Base-by-base conservation (phyloP, 2,113 vertebrate genomes). In the Misgurnus anguillicaudatus region DNA sequence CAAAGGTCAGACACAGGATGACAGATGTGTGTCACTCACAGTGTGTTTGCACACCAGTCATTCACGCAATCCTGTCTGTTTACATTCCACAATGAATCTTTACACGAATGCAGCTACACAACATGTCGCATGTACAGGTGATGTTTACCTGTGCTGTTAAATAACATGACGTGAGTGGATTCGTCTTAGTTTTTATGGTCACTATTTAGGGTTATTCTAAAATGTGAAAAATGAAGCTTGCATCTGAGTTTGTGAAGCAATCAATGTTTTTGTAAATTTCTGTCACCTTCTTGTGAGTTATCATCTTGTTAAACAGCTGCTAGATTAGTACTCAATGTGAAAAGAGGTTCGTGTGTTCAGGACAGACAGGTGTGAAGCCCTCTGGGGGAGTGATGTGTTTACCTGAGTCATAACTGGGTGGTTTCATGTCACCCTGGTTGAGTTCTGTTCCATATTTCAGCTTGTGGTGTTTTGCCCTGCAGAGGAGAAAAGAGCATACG, bases 401-500 rank as follows among this genome's bases (percentile, higher is more conserved):
- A 99, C 97, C 98, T 61, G 96, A 98, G 92, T 98, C 96, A 80
- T 98, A 99, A 91, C 93, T 98, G 3, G 98, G 98, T 80, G 97
- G 96, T 82, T 98, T 99, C 95, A 98, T 94, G 88, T 99, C 98
- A 84, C 96, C 98, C 91, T 99, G 98, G 92, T 97, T 98, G 88
- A 99, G 91, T 85, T 99, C 98, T 24, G 97, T 98, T 79, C 97
- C 97, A 78, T 99, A 99, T 91, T 99, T 99, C 91, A 98, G 94
- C 88, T 99, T 99, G 90, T 99, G 97, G 90, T 96, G 97, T 90
- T 99, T 99, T 84, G 97, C 95, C 92, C 98, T 99, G 90, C 66
- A 87, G 86, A 82, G 51, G 16, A 67, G 53, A 74, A 31, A 24
- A 0, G 65, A 5, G 11, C 13, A 77, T 19, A 48, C 5, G 8